Conservation (phyloP, 2,797 vertebrate species). For the Melanogrammus aeglefinus region DNA sequence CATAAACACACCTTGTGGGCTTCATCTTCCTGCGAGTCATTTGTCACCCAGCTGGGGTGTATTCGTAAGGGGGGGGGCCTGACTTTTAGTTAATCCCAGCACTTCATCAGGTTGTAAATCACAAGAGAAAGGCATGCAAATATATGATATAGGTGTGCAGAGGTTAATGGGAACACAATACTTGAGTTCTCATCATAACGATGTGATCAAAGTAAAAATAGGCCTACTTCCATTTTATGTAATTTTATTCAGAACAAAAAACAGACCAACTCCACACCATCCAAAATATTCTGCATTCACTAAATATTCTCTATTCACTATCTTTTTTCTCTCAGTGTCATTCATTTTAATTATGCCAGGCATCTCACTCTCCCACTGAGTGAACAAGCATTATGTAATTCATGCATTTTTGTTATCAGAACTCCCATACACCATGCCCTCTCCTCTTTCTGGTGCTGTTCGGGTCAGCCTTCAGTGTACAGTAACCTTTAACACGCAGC, state of each 20-base stretch:
- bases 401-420: background rate
- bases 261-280: too few species aligned
- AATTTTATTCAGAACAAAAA: too few species aligned
- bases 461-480: conserved; percentile 32
- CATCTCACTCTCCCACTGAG: background rate
- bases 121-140: too few species aligned
- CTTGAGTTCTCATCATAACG: background rate
- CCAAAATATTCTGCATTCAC: background rate
- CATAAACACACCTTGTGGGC: too few species aligned
- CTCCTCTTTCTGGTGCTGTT: background rate
- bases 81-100: too few species aligned
- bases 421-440: background rate
- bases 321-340: background rate
- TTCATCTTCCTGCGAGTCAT: too few species aligned
- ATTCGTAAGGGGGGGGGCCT: too few species aligned
- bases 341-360: too few species aligned
- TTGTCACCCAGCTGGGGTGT: too few species aligned
- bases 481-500: conserved; percentile 48
- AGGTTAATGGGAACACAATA: too few species aligned
- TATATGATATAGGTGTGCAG: too few species aligned
- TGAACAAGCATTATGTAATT: background rate
- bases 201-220: background rate
- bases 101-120: too few species aligned
- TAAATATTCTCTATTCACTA: background rate
- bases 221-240: background rate